Percentiles rank a stretch among this genome's conserved stretches.
phyloP scores from a whole-genome alignment of 2,113 vertebrate species.

The Siniperca knerii region DNA sequence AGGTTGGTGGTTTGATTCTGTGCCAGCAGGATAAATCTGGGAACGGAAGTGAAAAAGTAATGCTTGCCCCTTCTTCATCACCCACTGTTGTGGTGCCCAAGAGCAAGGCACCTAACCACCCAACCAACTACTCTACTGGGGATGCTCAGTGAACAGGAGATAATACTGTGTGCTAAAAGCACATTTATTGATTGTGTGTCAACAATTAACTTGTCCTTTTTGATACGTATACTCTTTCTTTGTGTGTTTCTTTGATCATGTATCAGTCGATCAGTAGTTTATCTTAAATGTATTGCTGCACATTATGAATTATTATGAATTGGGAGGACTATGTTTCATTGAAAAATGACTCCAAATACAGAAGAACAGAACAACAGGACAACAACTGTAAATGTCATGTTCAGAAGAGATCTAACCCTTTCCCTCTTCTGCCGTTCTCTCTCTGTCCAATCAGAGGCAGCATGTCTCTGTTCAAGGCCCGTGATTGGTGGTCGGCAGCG shows the following conservation, averaged over 20 bases:
- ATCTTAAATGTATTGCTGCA: not conserved
- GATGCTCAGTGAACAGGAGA: not conserved
- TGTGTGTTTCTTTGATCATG: not conserved
- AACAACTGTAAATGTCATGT: not conserved
- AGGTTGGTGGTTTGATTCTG: not conserved
- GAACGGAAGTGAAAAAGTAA: not conserved
- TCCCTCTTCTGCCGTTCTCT: not conserved
- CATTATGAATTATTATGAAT: not conserved
- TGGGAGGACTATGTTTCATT: not conserved
- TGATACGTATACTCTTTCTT: not conserved
- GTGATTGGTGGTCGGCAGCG: constrained; percentile 94
- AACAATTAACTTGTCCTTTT: not conserved
- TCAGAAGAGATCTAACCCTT: constrained; percentile 20
- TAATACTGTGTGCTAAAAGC: not conserved
- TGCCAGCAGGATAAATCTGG: not conserved
- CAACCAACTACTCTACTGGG: not conserved
- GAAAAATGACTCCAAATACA: not conserved
- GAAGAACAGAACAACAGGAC: not conserved
- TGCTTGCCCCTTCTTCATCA: too few relatives aligned
- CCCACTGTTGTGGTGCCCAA: not conserved
- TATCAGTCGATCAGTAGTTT: not conserved
- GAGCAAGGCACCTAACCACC: not conserved
- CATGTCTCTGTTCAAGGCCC: constrained; percentile 99
- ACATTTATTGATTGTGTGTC: not conserved
- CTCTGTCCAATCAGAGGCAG: constrained; percentile 75